Evolutionary conservation across 1,140 invertebrate species (phyloP).

Genomic region (Drosophila bifasciata): DNA sequence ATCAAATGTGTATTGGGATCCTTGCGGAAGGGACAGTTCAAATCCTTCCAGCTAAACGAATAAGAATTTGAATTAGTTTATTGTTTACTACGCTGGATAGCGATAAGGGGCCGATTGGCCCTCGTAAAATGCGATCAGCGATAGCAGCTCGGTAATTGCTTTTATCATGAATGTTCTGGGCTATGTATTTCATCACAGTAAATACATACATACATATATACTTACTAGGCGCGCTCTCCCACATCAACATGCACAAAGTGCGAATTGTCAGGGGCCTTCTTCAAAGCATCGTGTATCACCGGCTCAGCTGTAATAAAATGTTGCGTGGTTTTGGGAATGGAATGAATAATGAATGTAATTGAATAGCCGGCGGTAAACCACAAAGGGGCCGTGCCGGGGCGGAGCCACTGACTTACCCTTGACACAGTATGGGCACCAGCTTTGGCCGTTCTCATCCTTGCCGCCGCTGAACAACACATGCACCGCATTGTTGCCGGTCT

Average conservation of each 20-base stretch:
- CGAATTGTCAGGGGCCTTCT: conserved; percentile 85
- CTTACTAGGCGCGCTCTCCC: conserved; percentile 86
- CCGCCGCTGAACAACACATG: conserved; percentile 88
- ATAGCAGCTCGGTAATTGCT: conserved; percentile 12
- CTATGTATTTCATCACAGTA: conserved; percentile 48
- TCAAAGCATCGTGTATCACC: conserved; percentile 87
- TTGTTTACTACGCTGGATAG: conserved; percentile 21
- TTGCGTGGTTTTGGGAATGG: conserved; percentile 1
- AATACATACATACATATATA: conserved; percentile 75
- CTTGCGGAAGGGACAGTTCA: conserved; percentile 89
- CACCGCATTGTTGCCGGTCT: conserved; percentile 83
- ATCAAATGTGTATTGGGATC: conserved; percentile 88
- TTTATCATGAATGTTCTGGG: conserved; percentile 55
- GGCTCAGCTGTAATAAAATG: conserved; percentile 85
- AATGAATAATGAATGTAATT: conserved; percentile 16
- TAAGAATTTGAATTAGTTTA: conserved; percentile 42
- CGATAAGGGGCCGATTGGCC: conserved; percentile 13
- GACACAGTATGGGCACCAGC: conserved; percentile 91
- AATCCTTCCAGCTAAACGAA: conserved; percentile 90
- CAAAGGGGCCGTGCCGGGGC: background rate
- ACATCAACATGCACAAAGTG: conserved; percentile 89
- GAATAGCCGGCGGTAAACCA: conserved; percentile 12
- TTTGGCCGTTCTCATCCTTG: conserved; percentile 87
- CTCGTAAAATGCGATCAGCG: conserved; percentile 26
- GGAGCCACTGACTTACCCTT: conserved; percentile 85